These are phyloP conservation scores for Aphrocallistes beatrix DNA, from an alignment of 37 sponge, comb jelly and placozoan species.

Conservation along the genomic window DNA sequence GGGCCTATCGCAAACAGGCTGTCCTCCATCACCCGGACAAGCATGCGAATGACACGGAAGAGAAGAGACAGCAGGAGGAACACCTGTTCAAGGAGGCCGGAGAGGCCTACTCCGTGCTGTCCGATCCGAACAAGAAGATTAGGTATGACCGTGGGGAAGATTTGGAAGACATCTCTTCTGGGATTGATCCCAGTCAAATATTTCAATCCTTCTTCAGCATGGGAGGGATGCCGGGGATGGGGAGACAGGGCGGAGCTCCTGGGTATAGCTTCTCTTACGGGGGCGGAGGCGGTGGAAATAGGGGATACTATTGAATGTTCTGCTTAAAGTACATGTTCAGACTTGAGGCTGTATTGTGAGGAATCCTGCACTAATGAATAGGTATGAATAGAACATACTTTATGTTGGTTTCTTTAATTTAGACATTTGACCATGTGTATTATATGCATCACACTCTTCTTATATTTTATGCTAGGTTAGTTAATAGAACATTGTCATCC, in stretches of 20 bases:
- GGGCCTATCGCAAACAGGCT: conserved; percentile 74
- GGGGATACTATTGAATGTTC: too few species aligned
- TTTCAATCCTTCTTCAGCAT: conserved; percentile 53
- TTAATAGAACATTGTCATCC: too few species aligned
- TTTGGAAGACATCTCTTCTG: conserved; percentile 65
- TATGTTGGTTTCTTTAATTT: not conserved
- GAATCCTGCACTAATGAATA: not conserved
- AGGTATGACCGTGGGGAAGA: conserved; percentile 93
- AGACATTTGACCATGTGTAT: too few species aligned
- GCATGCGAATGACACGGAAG: conserved; percentile 45
- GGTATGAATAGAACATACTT: not conserved
- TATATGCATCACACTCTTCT: too few species aligned
- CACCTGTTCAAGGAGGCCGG: conserved; percentile 86
- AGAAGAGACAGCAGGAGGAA: conserved; percentile 58
- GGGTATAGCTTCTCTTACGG: not conserved
- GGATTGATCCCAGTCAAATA: conserved; percentile 48
- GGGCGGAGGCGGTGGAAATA: not conserved
- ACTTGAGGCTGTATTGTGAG: too few species aligned
- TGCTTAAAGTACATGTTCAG: too few species aligned
- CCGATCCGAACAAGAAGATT: conserved; percentile 60
- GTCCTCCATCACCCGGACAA: conserved; percentile 80
- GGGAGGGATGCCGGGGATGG: too few species aligned
- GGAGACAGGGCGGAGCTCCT: not conserved
- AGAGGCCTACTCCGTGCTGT: conserved; percentile 82
- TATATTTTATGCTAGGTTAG: too few species aligned